Base-by-base conservation (phyloP, 2,113 vertebrate genomes). In the Callionymus lyra region DNA sequence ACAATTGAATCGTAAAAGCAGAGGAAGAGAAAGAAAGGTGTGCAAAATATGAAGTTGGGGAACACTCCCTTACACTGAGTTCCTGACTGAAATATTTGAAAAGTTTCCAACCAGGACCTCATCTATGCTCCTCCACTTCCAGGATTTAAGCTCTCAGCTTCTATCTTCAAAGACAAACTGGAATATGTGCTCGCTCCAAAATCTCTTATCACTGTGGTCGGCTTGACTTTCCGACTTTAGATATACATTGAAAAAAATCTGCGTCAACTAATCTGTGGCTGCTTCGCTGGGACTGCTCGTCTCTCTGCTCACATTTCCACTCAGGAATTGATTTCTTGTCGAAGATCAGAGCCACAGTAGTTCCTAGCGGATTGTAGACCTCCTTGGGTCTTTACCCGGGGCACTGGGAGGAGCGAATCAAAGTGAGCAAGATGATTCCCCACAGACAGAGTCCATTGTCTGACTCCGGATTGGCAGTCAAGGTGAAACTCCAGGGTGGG, bases 261-360 rank as follows among this genome's bases (percentile, higher is more conserved):
- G 64, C 65, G 50, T 72, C 74, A 80, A 84, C 82, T 82, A 80
- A 68, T 69, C 72, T 81, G 72, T 80, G 59, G 68, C 57, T 50
- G 56, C 68, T 9, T 50, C 38, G 61, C 64, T 70, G 17, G 37
- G 63, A 66, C 70, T 54, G 70, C 74, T 51, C 59, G 35, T 74
- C 54, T 53, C 47, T 77, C 73, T 68, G 66, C 46, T 64, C 65
- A 59, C 42, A 66, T 80, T 81, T 71, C 62, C 63, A 77, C 72
- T 79, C 73, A 54, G 64, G 75, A 82, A 83, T 82, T 77, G 73
- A 86, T 83, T 85, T 83, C 74, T 83, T 82, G 78, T 81, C 79
- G 76, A 80, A 76, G 70, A 83, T 80, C 76, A 78, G 59, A 79
- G 71, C 44, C 4, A 55, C 33, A 47, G 53, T 60, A 63, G 72